Conservation (phyloP, 2,113 vertebrate species). For the Eublepharis macularius region DNA sequence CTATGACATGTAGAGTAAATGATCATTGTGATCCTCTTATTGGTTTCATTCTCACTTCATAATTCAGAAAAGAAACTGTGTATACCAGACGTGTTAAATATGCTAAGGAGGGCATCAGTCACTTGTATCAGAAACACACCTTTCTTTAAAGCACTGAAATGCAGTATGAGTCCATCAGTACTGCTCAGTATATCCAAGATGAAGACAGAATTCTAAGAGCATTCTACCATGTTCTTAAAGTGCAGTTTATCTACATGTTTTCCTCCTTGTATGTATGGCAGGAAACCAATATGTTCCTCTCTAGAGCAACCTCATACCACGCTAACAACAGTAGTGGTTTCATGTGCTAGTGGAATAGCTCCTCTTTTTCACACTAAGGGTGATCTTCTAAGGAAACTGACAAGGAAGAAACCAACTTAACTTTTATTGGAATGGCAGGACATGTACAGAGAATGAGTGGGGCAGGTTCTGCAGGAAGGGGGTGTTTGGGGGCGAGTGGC, state of each 20-base stretch:
- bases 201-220: neutral
- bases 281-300: neutral
- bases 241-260: neutral
- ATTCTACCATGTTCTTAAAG: neutral
- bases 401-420: neutral
- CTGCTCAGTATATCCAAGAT: neutral
- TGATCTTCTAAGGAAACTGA: neutral
- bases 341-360: neutral
- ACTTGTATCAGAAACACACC: neutral
- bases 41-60: neutral
- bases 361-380: neutral
- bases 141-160: neutral
- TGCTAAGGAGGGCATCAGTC: neutral
- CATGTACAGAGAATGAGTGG: neutral
- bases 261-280: neutral
- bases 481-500: neutral
- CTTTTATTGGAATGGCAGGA: conserved; percentile 27
- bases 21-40: neutral
- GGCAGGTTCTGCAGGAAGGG: neutral
- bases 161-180: neutral
- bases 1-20: neutral
- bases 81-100: neutral
- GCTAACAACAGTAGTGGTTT: neutral
- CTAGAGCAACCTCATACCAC: neutral
- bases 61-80: neutral